A percentile compares a stretch with the other conserved stretches of the same genome.
Evolutionary conservation across 2,113 vertebrate species (phyloP).

Genomic region (Poeciliopsis occidentalis): DNA sequence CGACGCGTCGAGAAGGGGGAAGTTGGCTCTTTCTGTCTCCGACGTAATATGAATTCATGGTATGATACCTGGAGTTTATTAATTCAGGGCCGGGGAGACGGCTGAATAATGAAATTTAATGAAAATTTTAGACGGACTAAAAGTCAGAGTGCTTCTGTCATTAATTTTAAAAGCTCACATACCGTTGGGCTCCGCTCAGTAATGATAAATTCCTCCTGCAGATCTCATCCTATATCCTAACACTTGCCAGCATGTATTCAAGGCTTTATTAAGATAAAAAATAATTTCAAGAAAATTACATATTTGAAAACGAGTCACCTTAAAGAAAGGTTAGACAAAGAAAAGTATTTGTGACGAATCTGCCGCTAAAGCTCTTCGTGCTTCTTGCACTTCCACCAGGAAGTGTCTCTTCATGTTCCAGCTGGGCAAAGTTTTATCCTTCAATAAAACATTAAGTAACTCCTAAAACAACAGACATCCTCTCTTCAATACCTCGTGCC

Average conservation of each 20-base stretch:
- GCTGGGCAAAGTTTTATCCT: not conserved
- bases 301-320: constrained; percentile 3
- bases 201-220: constrained; percentile 63
- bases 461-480: too few species aligned
- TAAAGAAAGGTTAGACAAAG: not conserved
- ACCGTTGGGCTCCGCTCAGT: constrained; percentile 53
- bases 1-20: not conserved
- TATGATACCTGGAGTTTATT: constrained; percentile 74
- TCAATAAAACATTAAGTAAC: not conserved
- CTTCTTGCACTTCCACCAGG: not conserved
- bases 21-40: constrained; percentile 36
- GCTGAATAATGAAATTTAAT: constrained; percentile 81
- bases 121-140: constrained; percentile 80
- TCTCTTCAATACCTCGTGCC: too few species aligned
- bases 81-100: constrained; percentile 78
- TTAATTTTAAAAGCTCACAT: constrained; percentile 78
- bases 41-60: constrained; percentile 75
- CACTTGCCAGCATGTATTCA: constrained; percentile 9
- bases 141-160: constrained; percentile 78
- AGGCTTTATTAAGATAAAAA: constrained; percentile 28
- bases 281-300: constrained; percentile 15
- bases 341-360: not conserved
- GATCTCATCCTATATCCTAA: constrained; percentile 40
- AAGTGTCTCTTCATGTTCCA: not conserved
- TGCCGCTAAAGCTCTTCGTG: not conserved